Base-by-base conservation (phyloP, 2,888 invertebrate species). In the Anthophora plumipes region DNA sequence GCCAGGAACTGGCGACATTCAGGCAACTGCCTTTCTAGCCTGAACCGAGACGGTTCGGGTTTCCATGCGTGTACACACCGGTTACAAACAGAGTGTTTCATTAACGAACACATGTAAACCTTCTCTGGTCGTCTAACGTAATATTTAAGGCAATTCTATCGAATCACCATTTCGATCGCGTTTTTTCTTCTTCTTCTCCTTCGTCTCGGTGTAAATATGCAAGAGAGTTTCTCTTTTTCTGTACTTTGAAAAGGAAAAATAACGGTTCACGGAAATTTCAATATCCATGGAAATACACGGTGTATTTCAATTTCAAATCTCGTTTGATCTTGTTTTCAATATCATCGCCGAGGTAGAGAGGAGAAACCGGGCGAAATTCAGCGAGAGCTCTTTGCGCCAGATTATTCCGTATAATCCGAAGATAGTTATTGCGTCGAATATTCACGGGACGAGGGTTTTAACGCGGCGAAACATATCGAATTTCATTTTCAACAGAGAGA, bases 21-120 rank as follows among this genome's bases (percentile, higher is more conserved):
- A 37, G 61, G 68, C 57, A 52, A 52, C 60, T 67, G 77, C 73
- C 85, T 87, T 84, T 85, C 83, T 84, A 84, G 82, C 60, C 52
- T 46, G 69, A 63, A 74, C 71, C 70, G 63, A 76, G 63, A 67
- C 69, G 85, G 57, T 80, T 89, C 78, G 77, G 66, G 70, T 85
- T 86, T 86, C 83, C 68, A 63, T 48, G 60, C 82, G 76, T 79
- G 71, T 72, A 64, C 31, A 31, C 31, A 31, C 63, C 68, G 37
- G 69, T 48, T 52, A 71, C 60, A 68, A 80, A 78, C 67, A 70
- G 80, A 83, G 67, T 72, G 68, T 85, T 84, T 85, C 83, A 82
- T 81, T 80, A 84, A 69, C 63, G 64, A 68, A 71, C 46, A 57
- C 61, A 39, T 11, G 9, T 60, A 50, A n/a, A 64, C 54, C 43